Evolutionary conservation across 2,113 vertebrate species (phyloP).

Genomic region (Odontophorus gujanensis): DNA sequence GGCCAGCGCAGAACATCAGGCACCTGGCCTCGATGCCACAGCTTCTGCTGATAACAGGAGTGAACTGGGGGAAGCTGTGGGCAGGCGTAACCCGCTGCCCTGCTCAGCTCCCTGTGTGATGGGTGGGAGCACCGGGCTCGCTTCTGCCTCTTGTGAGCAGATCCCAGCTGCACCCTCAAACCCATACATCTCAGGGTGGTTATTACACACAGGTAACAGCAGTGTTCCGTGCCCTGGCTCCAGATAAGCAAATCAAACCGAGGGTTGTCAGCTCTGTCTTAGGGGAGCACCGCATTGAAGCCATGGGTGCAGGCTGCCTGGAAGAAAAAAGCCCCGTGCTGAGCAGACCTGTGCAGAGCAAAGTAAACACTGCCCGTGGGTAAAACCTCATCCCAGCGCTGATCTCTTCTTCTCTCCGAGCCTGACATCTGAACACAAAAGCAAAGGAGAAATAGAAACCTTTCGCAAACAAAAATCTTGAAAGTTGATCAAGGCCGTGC

Average conservation of each 20-base stretch:
- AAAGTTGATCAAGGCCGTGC: slow-evolving; percentile 63
- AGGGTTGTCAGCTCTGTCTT: not conserved
- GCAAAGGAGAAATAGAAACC: slow-evolving; percentile 59
- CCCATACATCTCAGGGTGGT: not conserved
- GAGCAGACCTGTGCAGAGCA: not conserved
- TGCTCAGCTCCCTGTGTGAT: not conserved
- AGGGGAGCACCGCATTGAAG: accelerated
- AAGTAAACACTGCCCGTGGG: slow-evolving; percentile 26
- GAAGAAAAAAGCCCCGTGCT: not conserved
- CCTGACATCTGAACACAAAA: slow-evolving; percentile 63
- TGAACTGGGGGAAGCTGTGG: not conserved
- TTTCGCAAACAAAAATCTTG: slow-evolving; percentile 69
- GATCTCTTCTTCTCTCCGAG: slow-evolving; percentile 42
- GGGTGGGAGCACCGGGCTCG: accelerated
- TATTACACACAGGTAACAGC: not conserved
- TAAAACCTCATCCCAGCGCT: slow-evolving; percentile 39
- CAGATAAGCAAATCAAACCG: not conserved
- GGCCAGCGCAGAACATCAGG: not conserved
- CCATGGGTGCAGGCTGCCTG: not conserved
- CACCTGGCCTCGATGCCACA: not conserved
- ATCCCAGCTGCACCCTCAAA: not conserved
- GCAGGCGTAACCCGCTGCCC: not conserved
- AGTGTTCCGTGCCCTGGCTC: not conserved
- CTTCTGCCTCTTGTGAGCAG: not conserved
- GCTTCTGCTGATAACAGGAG: not conserved